Percentiles rank a stretch among this genome's conserved stretches.
phyloP scores from a whole-genome alignment of 1,140 invertebrate genomes.

The Pseudoatta argentina region DNA sequence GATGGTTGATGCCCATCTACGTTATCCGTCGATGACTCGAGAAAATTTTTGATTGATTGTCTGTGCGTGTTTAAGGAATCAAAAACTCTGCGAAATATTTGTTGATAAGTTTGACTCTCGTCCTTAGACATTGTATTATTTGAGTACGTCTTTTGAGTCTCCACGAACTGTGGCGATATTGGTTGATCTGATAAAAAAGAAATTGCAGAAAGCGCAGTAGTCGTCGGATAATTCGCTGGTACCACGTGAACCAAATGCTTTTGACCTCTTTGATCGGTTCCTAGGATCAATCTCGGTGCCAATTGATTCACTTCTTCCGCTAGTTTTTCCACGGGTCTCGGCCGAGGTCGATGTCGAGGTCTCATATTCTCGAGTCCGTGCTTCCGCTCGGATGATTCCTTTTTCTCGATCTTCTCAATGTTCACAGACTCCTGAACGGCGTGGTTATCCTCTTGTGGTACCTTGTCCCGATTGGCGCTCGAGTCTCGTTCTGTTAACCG shows the following conservation, averaged over 20 bases:
- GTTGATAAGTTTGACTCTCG: constrained; percentile 62
- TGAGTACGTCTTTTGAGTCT: not conserved
- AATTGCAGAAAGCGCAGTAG: not conserved
- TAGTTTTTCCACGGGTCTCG: not conserved
- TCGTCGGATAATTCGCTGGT: constrained; percentile 56
- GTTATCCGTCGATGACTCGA: constrained; percentile 32
- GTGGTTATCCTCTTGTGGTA: not conserved
- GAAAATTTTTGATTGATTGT: constrained; percentile 72
- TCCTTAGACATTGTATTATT: constrained; percentile 23
- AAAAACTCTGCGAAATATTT: constrained; percentile 65
- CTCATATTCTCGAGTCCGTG: not conserved
- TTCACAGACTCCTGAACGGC: not conserved
- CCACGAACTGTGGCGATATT: not conserved
- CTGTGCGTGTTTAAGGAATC: constrained; percentile 72
- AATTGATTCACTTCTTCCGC: constrained; percentile 8
- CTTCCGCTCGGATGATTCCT: not conserved
- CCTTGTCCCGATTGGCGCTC: not conserved
- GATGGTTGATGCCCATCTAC: not conserved
- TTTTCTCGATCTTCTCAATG: not conserved
- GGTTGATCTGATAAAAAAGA: not conserved
- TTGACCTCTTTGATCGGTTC: constrained; percentile 73
- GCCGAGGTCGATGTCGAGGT: not conserved
- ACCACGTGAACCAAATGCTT: constrained; percentile 77
- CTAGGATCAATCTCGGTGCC: constrained; percentile 71
- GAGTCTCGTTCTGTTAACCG: constrained; percentile 23